Evolutionary conservation across 2,888 invertebrate species (phyloP), one percentile per base, ranked within the genome.

Genomic region (Andrena bucephala): DNA sequence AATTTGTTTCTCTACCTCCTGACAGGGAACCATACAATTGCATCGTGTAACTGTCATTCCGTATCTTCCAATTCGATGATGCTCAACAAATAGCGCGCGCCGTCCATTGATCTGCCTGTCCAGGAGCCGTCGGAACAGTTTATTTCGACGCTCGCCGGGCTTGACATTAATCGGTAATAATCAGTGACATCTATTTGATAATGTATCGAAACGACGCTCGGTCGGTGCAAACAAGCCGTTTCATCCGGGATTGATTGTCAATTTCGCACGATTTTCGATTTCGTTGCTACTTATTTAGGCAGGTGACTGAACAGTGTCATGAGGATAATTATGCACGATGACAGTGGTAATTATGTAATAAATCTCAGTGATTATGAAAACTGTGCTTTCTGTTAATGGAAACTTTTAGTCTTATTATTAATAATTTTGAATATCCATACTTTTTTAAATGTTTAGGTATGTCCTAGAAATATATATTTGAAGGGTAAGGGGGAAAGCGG

Each of bases 151-250:
- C 20, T 73, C 71, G 13, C 50, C 60, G 65, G 62, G 29, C 20
- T 52, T 74, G 84, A 81, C 76, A 63, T 77, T 84, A 81, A 86
- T 86, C 71, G 81, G 72, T 74, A 81, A 78, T 84, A 84, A 78
- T 54, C 67, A 33, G 65, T 71, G 57, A 73, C 68, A 52, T 59
- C 16, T 59, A 42, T 75, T 74, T 70, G 57, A 84, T 78, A 78
- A 80, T 86, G 59, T 36, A 81, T 76, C 62, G 73, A 71, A 78
- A 76, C 60, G 76, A 10, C 27, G 57, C 70, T 48, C 59, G 31
- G 68, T 24, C 52, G 8, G 8, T 13, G 36, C 6, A 48, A 48
- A 48, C 52, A 31, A 33, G 48, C 13, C 29, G 2, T 16, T 52
- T 31, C 24, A 4, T 31, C 3, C 2, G 20, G 52, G 60, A 54